phyloP scores from a whole-genome alignment of 2,113 vertebrate genomes.

The Leucosticte australis region DNA sequence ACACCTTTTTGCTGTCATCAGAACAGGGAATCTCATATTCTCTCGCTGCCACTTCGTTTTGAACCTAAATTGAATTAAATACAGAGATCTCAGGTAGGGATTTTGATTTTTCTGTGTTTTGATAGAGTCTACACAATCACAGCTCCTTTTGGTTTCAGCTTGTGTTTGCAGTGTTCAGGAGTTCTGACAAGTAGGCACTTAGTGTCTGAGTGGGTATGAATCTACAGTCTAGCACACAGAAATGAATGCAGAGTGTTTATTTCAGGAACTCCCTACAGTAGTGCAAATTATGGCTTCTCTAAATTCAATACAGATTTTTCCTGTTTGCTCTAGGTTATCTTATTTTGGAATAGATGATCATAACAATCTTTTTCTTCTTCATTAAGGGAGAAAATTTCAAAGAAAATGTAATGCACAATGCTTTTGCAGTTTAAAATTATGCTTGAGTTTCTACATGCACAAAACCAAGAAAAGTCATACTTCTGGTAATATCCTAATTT shows the following conservation, averaged over 20 bases:
- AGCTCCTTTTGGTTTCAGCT: background rate
- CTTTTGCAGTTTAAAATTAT: background rate
- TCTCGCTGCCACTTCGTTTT: fast-evolving
- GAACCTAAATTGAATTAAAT: background rate
- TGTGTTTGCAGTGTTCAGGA: conserved; percentile 2
- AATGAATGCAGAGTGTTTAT: conserved; percentile 25
- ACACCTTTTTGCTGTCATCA: background rate
- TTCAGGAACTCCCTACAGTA: background rate
- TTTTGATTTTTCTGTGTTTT: conserved; percentile 3
- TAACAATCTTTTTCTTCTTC: background rate
- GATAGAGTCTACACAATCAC: background rate
- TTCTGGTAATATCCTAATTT: background rate
- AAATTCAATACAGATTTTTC: conserved; percentile 8
- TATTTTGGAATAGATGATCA: background rate
- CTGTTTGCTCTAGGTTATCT: background rate
- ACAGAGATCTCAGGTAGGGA: background rate
- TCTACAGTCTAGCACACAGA: background rate
- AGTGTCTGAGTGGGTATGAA: background rate
- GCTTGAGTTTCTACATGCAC: background rate
- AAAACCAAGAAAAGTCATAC: background rate
- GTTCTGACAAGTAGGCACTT: conserved; percentile 26
- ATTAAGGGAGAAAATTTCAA: background rate
- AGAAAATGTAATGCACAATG: background rate
- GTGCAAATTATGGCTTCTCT: conserved; percentile 5
- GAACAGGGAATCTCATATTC: background rate